Base-by-base conservation (phyloP, 2,888 invertebrate genomes). In the Drosophila kuntzei region DNA sequence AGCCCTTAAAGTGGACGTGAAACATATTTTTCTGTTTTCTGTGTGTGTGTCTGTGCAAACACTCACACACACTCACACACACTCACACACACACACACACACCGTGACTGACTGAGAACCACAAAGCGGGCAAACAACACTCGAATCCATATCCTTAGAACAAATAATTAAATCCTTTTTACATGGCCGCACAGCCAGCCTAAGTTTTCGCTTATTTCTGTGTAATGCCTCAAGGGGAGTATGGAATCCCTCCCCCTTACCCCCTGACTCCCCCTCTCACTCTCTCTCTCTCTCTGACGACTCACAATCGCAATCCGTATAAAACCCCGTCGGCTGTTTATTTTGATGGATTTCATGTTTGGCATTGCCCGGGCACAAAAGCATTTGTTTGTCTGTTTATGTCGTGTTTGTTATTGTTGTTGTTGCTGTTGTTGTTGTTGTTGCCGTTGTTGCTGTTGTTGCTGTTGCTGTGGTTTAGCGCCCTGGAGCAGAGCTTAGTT, bases 131-230 rank as follows among this genome's bases (percentile, higher is more conserved):
- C 59, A 58, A 44, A 39, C 37, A 47, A 58, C 46, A 53, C 59
- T 51, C 44, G 46, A 61, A 53, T 64, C 57, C 57, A 76, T 73
- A 90, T 89, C 89, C 89, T 85, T 80, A 90, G 78, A 89, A 78
- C 87, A 90, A 89, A 91, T 90, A 90, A 90, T 91, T 91, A 90
- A 90, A 90, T 90, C 90, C 90, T 91, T 91, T 90, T 81, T 83
- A 88, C 76, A 81, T 86, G 88, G 89, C 81, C 80, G 85, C 85
- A 84, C 22, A 68, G 67, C 47, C 74, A 32, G 57, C 16, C 16
- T 77, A 87, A 81, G 79, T 82, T 87, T 76, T 60, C 59, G 67
- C 63, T 22, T 57, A 65, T 16, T 46, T 44, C 14, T 14, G 54
- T 69, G n/a, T n/a, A n/a, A n/a, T 44, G 60, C 32, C 25, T 49